Percentiles rank a stretch among this genome's conserved stretches.
Conservation (phyloP, 2,888 invertebrate species). For the Cacoxenus indagator region DNA sequence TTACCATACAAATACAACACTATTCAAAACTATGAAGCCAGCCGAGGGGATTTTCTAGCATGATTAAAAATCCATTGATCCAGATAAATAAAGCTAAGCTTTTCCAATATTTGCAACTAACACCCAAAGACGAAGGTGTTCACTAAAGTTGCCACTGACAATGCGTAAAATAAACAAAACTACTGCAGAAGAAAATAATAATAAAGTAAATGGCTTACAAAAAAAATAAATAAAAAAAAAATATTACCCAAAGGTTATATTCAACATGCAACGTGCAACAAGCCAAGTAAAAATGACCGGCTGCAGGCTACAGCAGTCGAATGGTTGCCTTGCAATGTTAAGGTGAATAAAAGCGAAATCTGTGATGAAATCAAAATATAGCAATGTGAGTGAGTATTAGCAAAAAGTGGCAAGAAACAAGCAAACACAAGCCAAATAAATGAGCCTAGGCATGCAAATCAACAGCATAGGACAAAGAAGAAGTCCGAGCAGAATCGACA, state of each 20-base stretch:
- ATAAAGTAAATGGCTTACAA: background rate
- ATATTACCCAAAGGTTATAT: conserved; percentile 19
- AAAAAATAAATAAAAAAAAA: conserved; percentile 33
- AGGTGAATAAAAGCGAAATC: conserved; percentile 3
- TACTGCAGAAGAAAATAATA: background rate
- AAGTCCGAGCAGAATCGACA: background rate
- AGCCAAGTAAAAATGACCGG: conserved; percentile 33
- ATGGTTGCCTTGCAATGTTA: conserved; percentile 12
- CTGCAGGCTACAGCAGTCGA: conserved; percentile 1
- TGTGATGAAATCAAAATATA: conserved; percentile 9
- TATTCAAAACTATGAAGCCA: too few species aligned
- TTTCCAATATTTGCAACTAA: too few species aligned
- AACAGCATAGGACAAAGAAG: background rate
- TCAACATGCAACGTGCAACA: conserved; percentile 39
- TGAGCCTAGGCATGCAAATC: background rate
- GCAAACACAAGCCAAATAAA: background rate
- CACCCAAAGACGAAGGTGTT: too few species aligned
- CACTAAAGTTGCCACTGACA: conserved; percentile 6
- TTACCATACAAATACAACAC: too few species aligned
- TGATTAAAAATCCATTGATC: too few species aligned
- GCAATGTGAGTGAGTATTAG: background rate
- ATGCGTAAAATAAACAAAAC: too few species aligned
- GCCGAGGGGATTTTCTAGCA: too few species aligned
- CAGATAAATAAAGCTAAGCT: too few species aligned
- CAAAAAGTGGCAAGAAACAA: background rate